Base-by-base conservation (phyloP, 64 coral and sea anemone species). In the Porites lutea region DNA sequence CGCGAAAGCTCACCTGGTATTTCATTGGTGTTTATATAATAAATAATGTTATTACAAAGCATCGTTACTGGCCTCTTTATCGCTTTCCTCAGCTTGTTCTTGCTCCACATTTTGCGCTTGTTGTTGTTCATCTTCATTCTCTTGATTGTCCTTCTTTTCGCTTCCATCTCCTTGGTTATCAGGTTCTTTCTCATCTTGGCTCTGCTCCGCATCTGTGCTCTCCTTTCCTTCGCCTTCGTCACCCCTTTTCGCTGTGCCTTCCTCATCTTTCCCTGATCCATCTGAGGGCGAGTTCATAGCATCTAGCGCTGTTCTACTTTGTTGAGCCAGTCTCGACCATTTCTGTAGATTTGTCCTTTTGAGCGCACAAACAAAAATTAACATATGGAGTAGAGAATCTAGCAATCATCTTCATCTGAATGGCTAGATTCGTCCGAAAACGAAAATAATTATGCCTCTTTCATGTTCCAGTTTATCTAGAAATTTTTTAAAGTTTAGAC, bases 211-310 rank as follows among this genome's bases (percentile, higher is more conserved):
- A 13, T 79, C 18, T 43, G 55, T 27, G 19, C 90, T 37, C 66
- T 52, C 80, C 11, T 49, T 46, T 20, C 71, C 82, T 9, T 99
- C 87, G n/a, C 12, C 47, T 21, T 23, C 49, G 6, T 20, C 88
- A 96, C 82, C 88, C 88, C 46, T 78, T 66, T 52, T 74, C 52
- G 5, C 86, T 72, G 59, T 96, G 91, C 92, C 87, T 72, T 55
- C 88, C 79, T 19, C 18, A 45, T 54, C 52, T 22, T 82, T 61
- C 18, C 58, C 74, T 15, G 48, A 62, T 20, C 52, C 37, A 27
- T 37, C 61, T 48, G 67, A 77, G 13, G 44, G 47, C 4, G 52
- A 43, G 46, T 18, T 67, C 22, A 51, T 60, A 8, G 50, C 61
- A 77, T 48, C 12, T 3, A 87, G 16, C 61, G 61, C 71, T 52